Base-by-base conservation (phyloP, 2,113 vertebrate genomes). In the Esox niger region DNA sequence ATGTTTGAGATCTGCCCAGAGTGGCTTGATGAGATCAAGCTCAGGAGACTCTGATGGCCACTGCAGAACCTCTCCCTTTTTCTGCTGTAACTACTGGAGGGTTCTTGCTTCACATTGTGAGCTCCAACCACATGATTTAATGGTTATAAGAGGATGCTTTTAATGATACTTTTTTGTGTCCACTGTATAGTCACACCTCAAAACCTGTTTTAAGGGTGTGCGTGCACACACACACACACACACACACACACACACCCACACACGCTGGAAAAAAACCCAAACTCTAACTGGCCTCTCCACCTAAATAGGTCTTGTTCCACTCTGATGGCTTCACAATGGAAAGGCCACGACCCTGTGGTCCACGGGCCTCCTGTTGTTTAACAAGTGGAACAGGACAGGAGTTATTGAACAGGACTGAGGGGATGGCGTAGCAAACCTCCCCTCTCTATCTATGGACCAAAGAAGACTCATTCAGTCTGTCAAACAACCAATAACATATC, bases 321-420 rank as follows among this genome's bases (percentile, higher is more conserved):
- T 75, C 10, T 71, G 62, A 33, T 65, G 26, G 25, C 38, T 49
- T 61, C 56, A 75, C 65, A 82, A 68, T 67, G 63, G 59, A 17
- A 58, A 73, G 80, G 75, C 63, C 74, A 13, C 66, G 70, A 82
- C 82, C 76, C 81, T 73, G 69, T 25, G 30, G 38, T 79, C 79
- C 71, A 79, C 69, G 30, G 65, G 57, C 65, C 67, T 70, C 71
- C 79, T 79, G 76, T 78, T 75, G 72, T 78, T 83, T 80, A 29
- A 70, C 64, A 43, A 67, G 64, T 38, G 47, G 70, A 33, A 70
- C 68, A 55, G 56, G 13, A 69, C 68, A 55, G 56, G 13, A 69
- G 31, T 63, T 58, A 71, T 57, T 43, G 61, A 56, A 17, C 60
- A 58, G 56, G 26, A 49, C 23, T 35, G 67, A 63, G 55, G 21